Conservation (phyloP, 1,140 invertebrate genomes). For the Cotesia glomerata region DNA sequence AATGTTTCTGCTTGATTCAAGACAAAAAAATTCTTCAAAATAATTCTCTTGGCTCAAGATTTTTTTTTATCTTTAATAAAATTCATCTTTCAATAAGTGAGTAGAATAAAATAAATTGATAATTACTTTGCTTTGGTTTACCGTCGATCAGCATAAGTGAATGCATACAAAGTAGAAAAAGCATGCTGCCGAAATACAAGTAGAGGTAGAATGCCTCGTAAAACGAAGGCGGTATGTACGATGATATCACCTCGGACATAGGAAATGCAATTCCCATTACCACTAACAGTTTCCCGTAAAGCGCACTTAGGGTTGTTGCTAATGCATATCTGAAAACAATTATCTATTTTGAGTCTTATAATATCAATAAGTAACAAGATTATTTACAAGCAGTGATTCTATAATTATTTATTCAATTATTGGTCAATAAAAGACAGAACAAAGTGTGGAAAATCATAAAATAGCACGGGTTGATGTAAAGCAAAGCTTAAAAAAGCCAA, state of each 20-base stretch:
- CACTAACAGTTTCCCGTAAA: constrained; percentile 92
- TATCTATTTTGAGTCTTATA: constrained; percentile 15
- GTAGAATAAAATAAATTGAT: background rate
- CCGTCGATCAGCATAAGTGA: constrained; percentile 73
- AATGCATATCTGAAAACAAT: constrained; percentile 74
- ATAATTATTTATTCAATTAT: too few relatives aligned
- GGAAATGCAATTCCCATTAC: constrained; percentile 95
- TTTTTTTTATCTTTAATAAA: background rate
- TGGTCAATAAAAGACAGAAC: too few relatives aligned
- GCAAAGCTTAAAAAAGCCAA: too few relatives aligned
- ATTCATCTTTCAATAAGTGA: background rate
- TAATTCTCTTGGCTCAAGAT: background rate
- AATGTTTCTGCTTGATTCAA: too few relatives aligned
- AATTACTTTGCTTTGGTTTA: constrained; percentile 57
- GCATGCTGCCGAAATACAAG: constrained; percentile 88
- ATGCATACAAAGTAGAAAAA: constrained; percentile 87
- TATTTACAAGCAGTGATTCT: too few relatives aligned
- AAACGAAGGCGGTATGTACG: constrained; percentile 88
- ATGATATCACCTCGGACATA: constrained; percentile 89
- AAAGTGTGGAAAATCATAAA: too few relatives aligned
- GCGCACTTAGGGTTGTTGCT: constrained; percentile 85
- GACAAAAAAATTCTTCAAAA: background rate
- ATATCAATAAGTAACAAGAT: too few relatives aligned
- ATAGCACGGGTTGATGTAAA: too few relatives aligned
- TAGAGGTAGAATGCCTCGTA: constrained; percentile 91